These are phyloP conservation scores for Drosophila nebulosa DNA, from an alignment of 1,140 invertebrate genomes.

Conservation along the genomic window DNA sequence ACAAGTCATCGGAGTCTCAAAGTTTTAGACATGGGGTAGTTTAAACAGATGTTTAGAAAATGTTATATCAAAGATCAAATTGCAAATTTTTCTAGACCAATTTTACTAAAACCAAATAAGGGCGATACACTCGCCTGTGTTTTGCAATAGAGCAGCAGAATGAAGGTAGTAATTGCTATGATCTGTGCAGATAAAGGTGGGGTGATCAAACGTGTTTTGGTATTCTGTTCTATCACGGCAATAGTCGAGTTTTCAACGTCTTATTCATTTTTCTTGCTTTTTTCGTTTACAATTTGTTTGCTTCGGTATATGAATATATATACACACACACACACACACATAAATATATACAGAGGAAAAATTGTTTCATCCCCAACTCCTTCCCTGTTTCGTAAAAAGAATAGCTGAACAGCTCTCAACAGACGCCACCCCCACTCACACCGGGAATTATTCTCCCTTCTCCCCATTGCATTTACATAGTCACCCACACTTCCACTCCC, in stretches of 20 bases:
- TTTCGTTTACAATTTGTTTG: slow-evolving; percentile 22
- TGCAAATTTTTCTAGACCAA: too few relatives aligned
- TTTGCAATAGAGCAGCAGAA: too few relatives aligned
- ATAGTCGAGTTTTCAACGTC: background rate
- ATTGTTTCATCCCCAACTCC: slow-evolving; percentile 8
- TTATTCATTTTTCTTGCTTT: slow-evolving; percentile 1
- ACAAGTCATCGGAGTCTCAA: too few relatives aligned
- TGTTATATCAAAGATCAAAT: too few relatives aligned
- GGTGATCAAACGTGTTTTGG: background rate
- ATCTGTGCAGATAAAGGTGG: background rate
- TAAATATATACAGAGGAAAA: slow-evolving; percentile 2
- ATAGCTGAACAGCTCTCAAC: slow-evolving; percentile 12
- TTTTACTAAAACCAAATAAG: too few relatives aligned
- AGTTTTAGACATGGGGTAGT: too few relatives aligned
- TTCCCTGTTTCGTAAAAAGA: background rate
- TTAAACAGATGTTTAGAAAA: too few relatives aligned
- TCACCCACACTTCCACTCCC: background rate
- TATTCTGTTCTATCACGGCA: background rate
- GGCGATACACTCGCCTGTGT: too few relatives aligned
- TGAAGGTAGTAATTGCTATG: background rate
- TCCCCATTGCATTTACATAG: slow-evolving; percentile 1
- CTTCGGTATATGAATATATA: slow-evolving; percentile 5
- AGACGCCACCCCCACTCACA: slow-evolving; percentile 5
- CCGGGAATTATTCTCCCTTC: background rate
- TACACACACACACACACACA: slow-evolving; percentile 3